A percentile compares a stretch with the other conserved stretches of the same genome.
Conservation (phyloP, 2,113 vertebrate species). For the Rhipidura dahli region DNA sequence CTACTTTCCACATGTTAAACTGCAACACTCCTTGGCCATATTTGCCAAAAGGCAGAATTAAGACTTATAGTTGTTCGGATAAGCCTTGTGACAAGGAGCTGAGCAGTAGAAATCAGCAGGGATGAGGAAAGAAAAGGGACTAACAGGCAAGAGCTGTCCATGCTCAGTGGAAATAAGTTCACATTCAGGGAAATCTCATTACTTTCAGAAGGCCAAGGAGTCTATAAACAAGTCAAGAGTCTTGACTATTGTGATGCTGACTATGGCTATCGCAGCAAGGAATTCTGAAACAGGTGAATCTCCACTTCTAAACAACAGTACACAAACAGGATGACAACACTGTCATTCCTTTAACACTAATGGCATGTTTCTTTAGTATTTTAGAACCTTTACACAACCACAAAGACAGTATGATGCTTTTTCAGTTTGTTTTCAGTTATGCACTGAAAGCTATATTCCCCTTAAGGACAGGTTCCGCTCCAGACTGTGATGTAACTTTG, state of each 20-base stretch:
- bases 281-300: not conserved
- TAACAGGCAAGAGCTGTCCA: not conserved
- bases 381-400: not conserved
- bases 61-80: not conserved
- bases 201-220: not conserved
- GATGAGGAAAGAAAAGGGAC: not conserved
- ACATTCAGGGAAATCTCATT: not conserved
- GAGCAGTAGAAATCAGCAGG: not conserved
- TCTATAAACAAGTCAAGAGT: not conserved
- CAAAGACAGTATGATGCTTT: not conserved
- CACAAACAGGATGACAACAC: not conserved
- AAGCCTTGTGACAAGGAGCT: not conserved
- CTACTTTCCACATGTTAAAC: not conserved
- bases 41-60: not conserved
- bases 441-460: not conserved
- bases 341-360: not conserved
- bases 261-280: not conserved
- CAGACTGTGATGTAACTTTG: not conserved
- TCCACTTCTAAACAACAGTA: not conserved
- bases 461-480: not conserved
- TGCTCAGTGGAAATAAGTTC: not conserved
- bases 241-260: not conserved
- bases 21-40: not conserved
- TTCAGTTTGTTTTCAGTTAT: not conserved
- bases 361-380: not conserved